Percentiles rank a stretch among this genome's conserved stretches.
phyloP scores from a whole-genome alignment of 2,797 vertebrate species.

The Rhodeus uyekii region DNA sequence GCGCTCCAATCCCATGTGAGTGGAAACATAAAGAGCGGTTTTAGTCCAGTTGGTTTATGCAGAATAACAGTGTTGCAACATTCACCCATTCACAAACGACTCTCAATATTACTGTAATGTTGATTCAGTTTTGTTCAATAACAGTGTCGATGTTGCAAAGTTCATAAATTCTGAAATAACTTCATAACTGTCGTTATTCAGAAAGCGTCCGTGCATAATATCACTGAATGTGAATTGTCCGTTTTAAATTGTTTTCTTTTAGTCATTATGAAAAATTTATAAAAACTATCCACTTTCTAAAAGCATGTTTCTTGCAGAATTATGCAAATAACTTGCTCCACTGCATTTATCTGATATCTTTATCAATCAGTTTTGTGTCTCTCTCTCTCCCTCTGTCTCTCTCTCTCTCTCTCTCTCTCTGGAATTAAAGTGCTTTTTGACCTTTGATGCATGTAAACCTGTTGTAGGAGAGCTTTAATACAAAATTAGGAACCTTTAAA shows the following conservation, averaged over 20 bases:
- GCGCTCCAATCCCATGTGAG: constrained; percentile 75
- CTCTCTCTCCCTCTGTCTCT: too few relatives aligned
- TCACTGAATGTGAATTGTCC: too few relatives aligned
- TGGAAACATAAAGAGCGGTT: constrained; percentile 7
- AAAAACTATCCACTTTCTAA: too few relatives aligned
- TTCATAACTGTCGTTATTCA: not conserved
- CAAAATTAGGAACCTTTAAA: not conserved
- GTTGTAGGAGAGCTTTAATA: not conserved
- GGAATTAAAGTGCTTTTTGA: not conserved
- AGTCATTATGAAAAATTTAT: not conserved
- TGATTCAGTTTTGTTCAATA: not conserved
- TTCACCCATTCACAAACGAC: not conserved
- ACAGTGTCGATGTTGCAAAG: not conserved
- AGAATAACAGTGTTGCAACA: not conserved
- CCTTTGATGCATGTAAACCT: not conserved
- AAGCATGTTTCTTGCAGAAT: too few relatives aligned
- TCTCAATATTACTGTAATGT: not conserved
- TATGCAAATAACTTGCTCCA: too few relatives aligned
- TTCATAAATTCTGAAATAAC: not conserved
- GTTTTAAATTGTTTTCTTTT: too few relatives aligned
- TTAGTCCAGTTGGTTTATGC: not conserved
- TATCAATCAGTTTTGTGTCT: too few relatives aligned
- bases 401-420: too few relatives aligned
- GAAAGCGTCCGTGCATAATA: too few relatives aligned
- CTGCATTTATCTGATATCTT: too few relatives aligned